Evolutionary conservation across 2,113 vertebrate genomes (phyloP), one percentile per base, ranked within the genome.

Genomic region (Ictalurus furcatus): DNA sequence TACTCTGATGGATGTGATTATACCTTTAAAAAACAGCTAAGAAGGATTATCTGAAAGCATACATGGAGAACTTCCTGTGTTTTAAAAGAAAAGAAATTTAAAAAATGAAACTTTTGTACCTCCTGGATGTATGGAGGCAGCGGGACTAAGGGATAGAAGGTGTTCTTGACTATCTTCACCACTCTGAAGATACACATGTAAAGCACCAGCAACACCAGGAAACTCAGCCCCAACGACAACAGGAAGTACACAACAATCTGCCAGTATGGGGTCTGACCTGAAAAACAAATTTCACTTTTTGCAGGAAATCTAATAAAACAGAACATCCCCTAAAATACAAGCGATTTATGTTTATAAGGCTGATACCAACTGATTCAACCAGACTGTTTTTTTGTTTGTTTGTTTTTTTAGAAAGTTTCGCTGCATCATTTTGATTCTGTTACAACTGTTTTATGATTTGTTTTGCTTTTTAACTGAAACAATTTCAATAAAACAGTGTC

Each of bases 251-350:
- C 28, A 1, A 91, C 13, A 37, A 95, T 92, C 69, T 90, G 73
- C 95, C 94, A 94, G 91, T 90, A 90, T 0, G 91, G 87, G 0
- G 52, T 69, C 1, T 37, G 25, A 85, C 94, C 95, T 96, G 65
- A 2, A 84, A 87, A 37, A 59, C 34, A 89, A 34, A 88, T 12
- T 7, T 30, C 4, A 87, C 48, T 71, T 30, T 25, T 11, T 69
- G 2, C 6, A 58, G 4, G n/a, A 54, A 84, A 58, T 59, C 13
- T 4, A 13, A 37, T 11, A 37, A 21, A 59, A 59, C 8, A 11
- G 12, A 79, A 79, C n/a, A 54, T 79, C 11, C 25, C 21, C 25
- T 19, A 40, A 79, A 25, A 13, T 1, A 48, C 7, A 40, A 44
- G 7, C 7, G 0, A 8, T 21, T 40, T 6, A 23, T 44, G 21